Base-by-base conservation (phyloP, 2,888 invertebrate species). In the Antheraea yamamai region DNA sequence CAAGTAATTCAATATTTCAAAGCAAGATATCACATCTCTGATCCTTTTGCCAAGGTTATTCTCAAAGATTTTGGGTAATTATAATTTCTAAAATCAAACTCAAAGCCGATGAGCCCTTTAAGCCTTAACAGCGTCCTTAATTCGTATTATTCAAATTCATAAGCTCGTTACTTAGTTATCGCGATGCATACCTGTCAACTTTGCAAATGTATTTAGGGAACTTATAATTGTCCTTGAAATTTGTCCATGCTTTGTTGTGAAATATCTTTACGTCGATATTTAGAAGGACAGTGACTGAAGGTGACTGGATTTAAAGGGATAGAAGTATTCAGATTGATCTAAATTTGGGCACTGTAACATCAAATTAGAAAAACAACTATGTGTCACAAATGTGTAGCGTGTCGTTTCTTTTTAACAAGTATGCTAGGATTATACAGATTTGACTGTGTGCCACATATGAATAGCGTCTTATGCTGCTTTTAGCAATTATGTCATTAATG, bases 61-160 rank as follows among this genome's bases (percentile, higher is more conserved):
- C 16, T 18, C 26, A 20, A 16, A 30, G 14, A 66, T 66, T 66
- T 30, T 30, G 20, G 18, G 30, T 16, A 30, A 66, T 30, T 30
- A 66, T 66, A 66, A 66, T 66, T 47, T 14, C 64, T 16, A 18
- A 66, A 6, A 30, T 66, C 26, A 66, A 6, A 30, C 18, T 26
- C 64, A 66, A 66, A 12, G 30, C 26, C 30, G 20, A 47, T 47
- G 10, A 66, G 26, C 16, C 64, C 64, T 66, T 66, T 26, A 16
- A 26, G 30, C 26, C 26, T 66, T 66, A 66, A 66, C 26, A 30
- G 26, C 64, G 64, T 14, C 16, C 16, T 6, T 66, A 66, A 66
- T 66, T 66, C 30, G 16, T 66, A 66, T 66, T 66, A 66, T 66
- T 66, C 30, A 66, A 66, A 66, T 66, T 4, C 64, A 30, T 30